Base-by-base conservation (phyloP, 2,888 invertebrate genomes). In the Sinhomidia bicolor region DNA sequence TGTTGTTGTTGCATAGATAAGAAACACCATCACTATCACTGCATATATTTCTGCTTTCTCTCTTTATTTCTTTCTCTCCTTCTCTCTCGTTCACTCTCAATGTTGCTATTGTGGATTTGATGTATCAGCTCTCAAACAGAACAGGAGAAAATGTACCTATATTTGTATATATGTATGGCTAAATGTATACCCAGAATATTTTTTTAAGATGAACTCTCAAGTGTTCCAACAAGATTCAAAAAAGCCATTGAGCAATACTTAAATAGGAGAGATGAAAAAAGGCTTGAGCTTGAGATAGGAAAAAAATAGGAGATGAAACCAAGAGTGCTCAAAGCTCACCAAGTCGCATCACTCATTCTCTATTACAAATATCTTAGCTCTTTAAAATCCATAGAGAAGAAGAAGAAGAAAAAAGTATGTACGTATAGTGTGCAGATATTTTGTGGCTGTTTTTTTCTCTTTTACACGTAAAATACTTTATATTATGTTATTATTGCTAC, bases 1-100 rank as follows among this genome's bases (percentile, higher is more conserved):
- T 71, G 84, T 74, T 84, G 78, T 78, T 85, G 78, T 62, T 85
- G 78, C 78, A n/a, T n/a, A n/a, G n/a, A n/a, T n/a, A n/a, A n/a
- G n/a, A n/a, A n/a, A n/a, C n/a, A n/a, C n/a, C n/a, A n/a, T n/a
- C n/a, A n/a, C n/a, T n/a, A 41, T 44, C 57, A 29, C 29, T 62
- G 62, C 85, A 60, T 60, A 51, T 6, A n/a, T 41, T 36, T 60
- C 71, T 47, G n/a, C 74, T 74, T 51, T 65, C 36, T n/a, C n/a
- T n/a, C n/a, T n/a, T n/a, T n/a, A n/a, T n/a, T n/a, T n/a, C 41
- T 41, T 41, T 10, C 10, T 41, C 41, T 51, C n/a, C 51, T n/a
- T 7, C n/a, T 14, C 3, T n/a, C n/a, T n/a, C n/a, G n/a, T n/a
- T n/a, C n/a, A 12, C 12, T 1, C n/a, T 17, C 4, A 65, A 32